Evolutionary conservation across 2,888 invertebrate genomes (phyloP).

Genomic region (Lochmaea crataegi): DNA sequence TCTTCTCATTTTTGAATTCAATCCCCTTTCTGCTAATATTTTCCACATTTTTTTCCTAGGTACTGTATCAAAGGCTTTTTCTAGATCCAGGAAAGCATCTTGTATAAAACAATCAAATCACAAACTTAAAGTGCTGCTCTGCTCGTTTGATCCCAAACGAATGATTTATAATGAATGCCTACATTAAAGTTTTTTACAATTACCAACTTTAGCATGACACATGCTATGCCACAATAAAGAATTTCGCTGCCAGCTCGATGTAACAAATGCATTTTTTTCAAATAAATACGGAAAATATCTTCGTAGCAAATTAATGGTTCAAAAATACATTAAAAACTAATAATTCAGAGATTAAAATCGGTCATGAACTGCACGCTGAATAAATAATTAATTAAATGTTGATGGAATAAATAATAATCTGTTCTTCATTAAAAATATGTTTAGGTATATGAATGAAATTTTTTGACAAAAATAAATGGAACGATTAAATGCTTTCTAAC

Average conservation of each 20-base stretch:
- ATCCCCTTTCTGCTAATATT: no score
- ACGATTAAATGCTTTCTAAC: no score
- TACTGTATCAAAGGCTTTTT: no score
- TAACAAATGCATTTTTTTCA: constrained; percentile 50
- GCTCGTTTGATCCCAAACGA: background rate
- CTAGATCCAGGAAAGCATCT: no score
- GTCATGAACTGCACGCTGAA: constrained; percentile 44
- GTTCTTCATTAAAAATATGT: background rate
- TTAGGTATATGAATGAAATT: background rate
- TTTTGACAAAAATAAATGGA: no score
- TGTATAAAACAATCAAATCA: no score
- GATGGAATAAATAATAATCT: background rate
- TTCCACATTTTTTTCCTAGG: no score
- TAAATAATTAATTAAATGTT: constrained; percentile 35
- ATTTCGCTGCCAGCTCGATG: constrained; percentile 48
- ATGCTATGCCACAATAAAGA: constrained; percentile 48
- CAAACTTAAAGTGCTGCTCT: background rate
- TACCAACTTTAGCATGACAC: constrained; percentile 48
- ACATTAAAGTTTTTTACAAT: constrained; percentile 46
- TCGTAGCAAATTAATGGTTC: constrained; percentile 3
- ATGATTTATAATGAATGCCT: background rate
- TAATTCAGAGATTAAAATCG: background rate
- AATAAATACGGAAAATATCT: background rate
- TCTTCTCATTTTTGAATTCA: no score
- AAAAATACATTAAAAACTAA: background rate